These are phyloP conservation scores for Musca domestica DNA, from an alignment of 1,140 invertebrate species.

Conservation along the genomic window DNA sequence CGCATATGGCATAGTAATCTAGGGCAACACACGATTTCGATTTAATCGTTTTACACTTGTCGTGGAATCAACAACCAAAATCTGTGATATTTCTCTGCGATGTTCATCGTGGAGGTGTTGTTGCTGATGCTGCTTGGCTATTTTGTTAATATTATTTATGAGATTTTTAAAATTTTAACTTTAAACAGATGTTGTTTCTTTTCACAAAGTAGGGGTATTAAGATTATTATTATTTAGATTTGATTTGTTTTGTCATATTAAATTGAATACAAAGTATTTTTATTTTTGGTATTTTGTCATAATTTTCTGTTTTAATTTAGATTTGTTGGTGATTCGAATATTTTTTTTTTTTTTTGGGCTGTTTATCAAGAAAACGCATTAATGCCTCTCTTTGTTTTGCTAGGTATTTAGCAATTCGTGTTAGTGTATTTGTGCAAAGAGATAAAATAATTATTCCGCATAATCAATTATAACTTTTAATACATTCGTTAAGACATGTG, in stretches of 20 bases:
- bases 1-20: no score
- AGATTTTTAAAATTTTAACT: not conserved
- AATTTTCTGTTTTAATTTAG: no score
- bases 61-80: not conserved
- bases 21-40: not conserved
- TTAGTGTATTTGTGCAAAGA: not conserved
- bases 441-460: constrained; percentile 18
- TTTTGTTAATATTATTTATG: constrained; percentile 13
- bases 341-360: not conserved
- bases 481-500: constrained; percentile 15
- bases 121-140: no score
- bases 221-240: no score
- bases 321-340: no score
- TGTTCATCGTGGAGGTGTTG: no score
- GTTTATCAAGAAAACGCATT: not conserved
- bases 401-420: not conserved
- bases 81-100: not conserved
- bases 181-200: constrained; percentile 9
- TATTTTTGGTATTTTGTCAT: no score
- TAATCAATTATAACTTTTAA: constrained; percentile 17
- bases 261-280: no score
- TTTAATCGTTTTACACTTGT: constrained; percentile 19
- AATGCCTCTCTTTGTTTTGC: constrained; percentile 3
- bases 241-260: no score
- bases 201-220: no score